phyloP scores from a whole-genome alignment of 2,113 vertebrate species.

The Epinephelus cyanopodus region DNA sequence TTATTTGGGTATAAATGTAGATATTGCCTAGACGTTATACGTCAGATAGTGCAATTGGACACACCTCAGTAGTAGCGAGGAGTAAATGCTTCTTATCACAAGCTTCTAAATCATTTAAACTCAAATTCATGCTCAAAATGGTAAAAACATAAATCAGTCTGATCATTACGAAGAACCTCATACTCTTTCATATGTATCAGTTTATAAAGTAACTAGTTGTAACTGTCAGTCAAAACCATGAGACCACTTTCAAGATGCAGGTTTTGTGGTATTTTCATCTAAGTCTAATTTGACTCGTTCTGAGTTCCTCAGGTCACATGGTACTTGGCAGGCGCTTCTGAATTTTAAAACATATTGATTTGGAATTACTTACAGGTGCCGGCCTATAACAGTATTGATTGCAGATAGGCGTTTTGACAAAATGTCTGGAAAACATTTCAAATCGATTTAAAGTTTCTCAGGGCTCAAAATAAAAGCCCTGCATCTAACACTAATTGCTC shows the following conservation, averaged over 20 bases:
- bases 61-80: background rate
- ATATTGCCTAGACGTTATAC: slow-evolving; percentile 1
- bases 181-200: background rate
- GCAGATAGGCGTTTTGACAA: slow-evolving; percentile 52
- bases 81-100: background rate
- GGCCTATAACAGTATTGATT: slow-evolving; percentile 54
- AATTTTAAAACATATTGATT: slow-evolving; percentile 66
- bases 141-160: background rate
- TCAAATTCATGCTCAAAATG: background rate
- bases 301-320: slow-evolving; percentile 8
- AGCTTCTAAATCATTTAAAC: background rate
- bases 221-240: slow-evolving; percentile 25
- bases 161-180: slow-evolving; percentile 16
- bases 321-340: slow-evolving; percentile 36
- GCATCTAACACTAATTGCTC: slow-evolving; percentile 36
- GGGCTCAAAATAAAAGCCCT: slow-evolving; percentile 16
- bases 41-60: slow-evolving; percentile 14
- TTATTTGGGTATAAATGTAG: slow-evolving; percentile 6
- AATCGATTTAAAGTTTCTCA: slow-evolving; percentile 62
- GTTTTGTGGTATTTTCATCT: slow-evolving; percentile 10
- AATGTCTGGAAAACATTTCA: slow-evolving; percentile 60
- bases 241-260: background rate
- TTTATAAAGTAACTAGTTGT: background rate
- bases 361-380: slow-evolving; percentile 58
- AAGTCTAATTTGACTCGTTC: slow-evolving; percentile 43